Base-by-base conservation (phyloP, 2,888 invertebrate genomes). In the Cinara cedri region DNA sequence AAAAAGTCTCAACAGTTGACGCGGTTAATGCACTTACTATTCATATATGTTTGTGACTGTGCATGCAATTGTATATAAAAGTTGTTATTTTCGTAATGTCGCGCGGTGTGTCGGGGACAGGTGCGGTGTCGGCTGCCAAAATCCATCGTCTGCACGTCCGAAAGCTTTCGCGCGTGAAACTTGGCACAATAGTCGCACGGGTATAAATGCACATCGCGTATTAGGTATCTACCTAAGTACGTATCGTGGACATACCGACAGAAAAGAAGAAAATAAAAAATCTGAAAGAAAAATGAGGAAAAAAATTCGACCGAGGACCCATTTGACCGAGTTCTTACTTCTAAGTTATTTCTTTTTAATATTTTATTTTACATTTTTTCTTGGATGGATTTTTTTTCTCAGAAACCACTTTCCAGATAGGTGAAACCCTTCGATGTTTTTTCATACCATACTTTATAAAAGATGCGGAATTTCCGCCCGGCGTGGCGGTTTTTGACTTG, bases 11-110 rank as follows among this genome's bases (percentile, higher is more conserved):
- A 3, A 34, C 34, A 34, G 6, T 34, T 4, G 34, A n/a, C 0
- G 42, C 19, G n/a, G n/a, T 34, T 34, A 34, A 6, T 6, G 6
- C 34, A 34, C 34, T n/a, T n/a, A n/a, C n/a, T n/a, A n/a, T n/a
- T n/a, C n/a, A n/a, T n/a, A n/a, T n/a, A n/a, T n/a, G 34, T 34
- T 3, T 14, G 21, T 44, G 19, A 19, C 26, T 6, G n/a, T 63
- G 19, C 13, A 19, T 14, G 19, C 34, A 19, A 54, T n/a, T n/a
- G 42, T 16, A 42, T 21, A 14, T 44, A 24, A 49, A 49, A 24
- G 24, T 66, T 49, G 66, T 66, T 66, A 66, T 66, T 66, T 66
- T 66, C 24, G 66, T 66, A 66, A 24, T 24, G 66, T 66, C 49
- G 46, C 16, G 10, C 13, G 16, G 62, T 3, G 46, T 49, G 24